Percentiles rank a stretch among this genome's conserved stretches.
Evolutionary conservation across 2,797 vertebrate genomes (phyloP).

Genomic region (Enteromius paludinosus): DNA sequence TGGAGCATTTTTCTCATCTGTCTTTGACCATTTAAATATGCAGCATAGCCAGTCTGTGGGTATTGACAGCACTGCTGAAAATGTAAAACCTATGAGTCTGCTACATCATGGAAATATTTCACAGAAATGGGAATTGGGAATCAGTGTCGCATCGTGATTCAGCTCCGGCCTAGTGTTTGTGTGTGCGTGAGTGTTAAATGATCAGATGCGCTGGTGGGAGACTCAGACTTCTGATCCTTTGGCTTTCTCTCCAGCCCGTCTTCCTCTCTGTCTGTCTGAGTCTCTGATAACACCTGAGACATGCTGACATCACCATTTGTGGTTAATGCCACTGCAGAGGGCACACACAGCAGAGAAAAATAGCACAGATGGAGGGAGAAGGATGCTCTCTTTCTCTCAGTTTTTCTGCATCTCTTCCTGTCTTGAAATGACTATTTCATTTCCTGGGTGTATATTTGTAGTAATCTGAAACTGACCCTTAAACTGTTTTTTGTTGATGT

Average conservation of each 20-base stretch:
- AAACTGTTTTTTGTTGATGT: background rate
- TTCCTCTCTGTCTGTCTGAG: constrained; percentile 20
- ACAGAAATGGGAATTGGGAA: constrained; percentile 3
- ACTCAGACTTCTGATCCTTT: constrained; percentile 20
- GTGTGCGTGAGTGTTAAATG: background rate
- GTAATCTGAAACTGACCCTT: background rate
- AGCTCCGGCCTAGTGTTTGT: constrained; percentile 12
- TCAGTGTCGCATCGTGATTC: constrained; percentile 35
- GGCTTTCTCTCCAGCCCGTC: constrained; percentile 6
- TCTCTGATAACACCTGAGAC: constrained; percentile 31
- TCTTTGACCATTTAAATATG: constrained; percentile 18
- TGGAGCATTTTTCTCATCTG: background rate
- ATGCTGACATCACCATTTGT: constrained; percentile 43
- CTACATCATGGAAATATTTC: constrained; percentile 3
- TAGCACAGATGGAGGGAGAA: background rate
- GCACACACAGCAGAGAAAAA: constrained; percentile 22
- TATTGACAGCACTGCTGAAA: background rate
- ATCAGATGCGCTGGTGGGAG: constrained; percentile 12
- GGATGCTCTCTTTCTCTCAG: background rate
- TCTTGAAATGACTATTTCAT: background rate
- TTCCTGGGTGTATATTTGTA: background rate
- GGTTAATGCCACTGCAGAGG: constrained; percentile 36
- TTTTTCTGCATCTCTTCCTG: background rate
- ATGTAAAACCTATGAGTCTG: constrained; percentile 5
- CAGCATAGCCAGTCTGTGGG: background rate